A percentile compares a stretch with the other conserved stretches of the same genome.
phyloP scores from a whole-genome alignment of 2,113 vertebrate genomes.

The Campylomormyrus numenius region DNA sequence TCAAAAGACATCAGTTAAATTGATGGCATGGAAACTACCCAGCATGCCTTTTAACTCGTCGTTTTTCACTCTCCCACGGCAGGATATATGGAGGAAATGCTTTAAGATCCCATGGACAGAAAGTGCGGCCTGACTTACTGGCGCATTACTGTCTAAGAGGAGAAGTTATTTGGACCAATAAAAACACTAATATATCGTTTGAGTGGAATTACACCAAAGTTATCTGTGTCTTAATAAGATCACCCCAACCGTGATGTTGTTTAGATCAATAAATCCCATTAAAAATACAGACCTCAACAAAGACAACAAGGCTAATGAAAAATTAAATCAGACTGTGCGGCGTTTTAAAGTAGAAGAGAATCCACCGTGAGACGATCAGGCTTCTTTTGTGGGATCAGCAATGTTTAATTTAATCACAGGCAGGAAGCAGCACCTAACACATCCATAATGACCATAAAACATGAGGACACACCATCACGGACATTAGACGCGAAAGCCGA shows the following conservation, averaged over 20 bases:
- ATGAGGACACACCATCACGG: not conserved
- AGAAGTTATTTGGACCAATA: slow-evolving; percentile 71
- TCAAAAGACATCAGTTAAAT: slow-evolving; percentile 53
- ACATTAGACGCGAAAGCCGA: not conserved
- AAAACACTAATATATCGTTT: slow-evolving; percentile 67
- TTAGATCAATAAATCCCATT: slow-evolving; percentile 73
- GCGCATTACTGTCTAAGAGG: slow-evolving; percentile 70
- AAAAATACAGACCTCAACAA: slow-evolving; percentile 61
- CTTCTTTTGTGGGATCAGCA: slow-evolving; percentile 38
- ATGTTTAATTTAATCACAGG: slow-evolving; percentile 39
- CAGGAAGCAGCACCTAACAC: not conserved
- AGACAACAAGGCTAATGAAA: slow-evolving; percentile 48
- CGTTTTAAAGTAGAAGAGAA: slow-evolving; percentile 41
- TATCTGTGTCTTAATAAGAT: slow-evolving; percentile 69
- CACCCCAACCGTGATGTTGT: slow-evolving; percentile 66
- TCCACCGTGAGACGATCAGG: slow-evolving; percentile 45
- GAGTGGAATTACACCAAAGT: slow-evolving; percentile 69
- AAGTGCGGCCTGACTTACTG: slow-evolving; percentile 63
- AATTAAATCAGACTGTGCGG: slow-evolving; percentile 46
- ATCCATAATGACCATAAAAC: not conserved
- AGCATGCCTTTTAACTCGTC: slow-evolving; percentile 60
- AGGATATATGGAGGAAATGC: slow-evolving; percentile 62
- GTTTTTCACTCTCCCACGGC: slow-evolving; percentile 52
- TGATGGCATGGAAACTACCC: slow-evolving; percentile 57
- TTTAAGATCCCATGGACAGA: slow-evolving; percentile 64